phyloP scores from a whole-genome alignment of 1,140 invertebrate species.

The Bilobella aurantiaca region DNA sequence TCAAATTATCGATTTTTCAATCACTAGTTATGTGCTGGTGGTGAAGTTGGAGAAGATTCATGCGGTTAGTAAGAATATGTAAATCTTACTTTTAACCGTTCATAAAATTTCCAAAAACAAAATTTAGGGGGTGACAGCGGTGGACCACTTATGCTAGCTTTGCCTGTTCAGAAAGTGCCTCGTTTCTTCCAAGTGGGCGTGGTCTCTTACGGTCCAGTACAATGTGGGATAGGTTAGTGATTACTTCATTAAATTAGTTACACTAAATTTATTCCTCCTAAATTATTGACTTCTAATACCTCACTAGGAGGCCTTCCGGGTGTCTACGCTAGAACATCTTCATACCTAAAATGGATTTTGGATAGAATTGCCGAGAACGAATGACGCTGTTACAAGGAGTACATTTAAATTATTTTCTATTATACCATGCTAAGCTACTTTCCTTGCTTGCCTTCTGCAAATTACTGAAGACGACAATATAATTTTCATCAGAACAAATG shows the following conservation, averaged over 20 bases:
- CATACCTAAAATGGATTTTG: conserved; percentile 59
- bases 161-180: conserved; percentile 39
- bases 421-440: too few species aligned
- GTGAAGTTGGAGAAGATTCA: conserved; percentile 22
- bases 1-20: too few species aligned
- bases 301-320: conserved; percentile 40
- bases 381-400: too few species aligned
- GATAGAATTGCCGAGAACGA: conserved; percentile 31
- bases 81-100: conserved; percentile 1
- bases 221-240: conserved; percentile 52
- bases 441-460: too few species aligned
- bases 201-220: conserved; percentile 47
- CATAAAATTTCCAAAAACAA: neutral
- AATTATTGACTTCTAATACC: conserved; percentile 39
- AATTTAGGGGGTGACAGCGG: conserved; percentile 45
- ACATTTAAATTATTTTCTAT: too few species aligned
- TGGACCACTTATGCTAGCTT: conserved; percentile 36
- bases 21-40: conserved; percentile 28
- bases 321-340: conserved; percentile 59
- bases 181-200: conserved; percentile 43
- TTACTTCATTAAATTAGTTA: neutral
- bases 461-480: too few species aligned
- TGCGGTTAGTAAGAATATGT: conserved; percentile 17
- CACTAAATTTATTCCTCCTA: too few species aligned
- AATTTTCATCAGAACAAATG: too few species aligned